These are phyloP conservation scores for Typhlomys cinereus DNA, from an alignment of 2,113 vertebrate species.

Conservation along the genomic window DNA sequence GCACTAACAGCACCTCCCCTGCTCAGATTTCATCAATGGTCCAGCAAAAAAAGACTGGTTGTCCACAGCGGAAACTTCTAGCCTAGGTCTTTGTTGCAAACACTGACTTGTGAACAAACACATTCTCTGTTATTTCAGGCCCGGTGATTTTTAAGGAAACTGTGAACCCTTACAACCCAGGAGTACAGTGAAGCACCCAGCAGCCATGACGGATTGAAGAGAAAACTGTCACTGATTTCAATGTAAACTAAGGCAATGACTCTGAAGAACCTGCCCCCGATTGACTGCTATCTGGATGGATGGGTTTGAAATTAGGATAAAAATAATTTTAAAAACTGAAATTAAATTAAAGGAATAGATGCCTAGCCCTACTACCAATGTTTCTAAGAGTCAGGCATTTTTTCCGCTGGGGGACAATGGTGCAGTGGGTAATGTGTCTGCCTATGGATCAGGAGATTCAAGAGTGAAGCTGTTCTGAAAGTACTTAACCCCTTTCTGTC, in stretches of 20 bases:
- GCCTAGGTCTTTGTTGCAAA: not conserved
- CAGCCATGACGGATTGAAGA: not conserved
- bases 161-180: not conserved
- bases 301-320: not conserved
- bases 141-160: not conserved
- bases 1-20: conserved; percentile 40
- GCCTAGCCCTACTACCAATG: not conserved
- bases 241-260: not conserved
- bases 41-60: not conserved
- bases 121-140: not conserved
- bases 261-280: no score
- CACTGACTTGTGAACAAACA: not conserved
- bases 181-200: not conserved
- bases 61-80: not conserved
- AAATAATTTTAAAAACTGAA: no score
- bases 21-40: not conserved
- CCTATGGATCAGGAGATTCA: no score
- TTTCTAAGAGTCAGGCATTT: no score
- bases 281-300: not conserved
- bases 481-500: not conserved
- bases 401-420: no score
- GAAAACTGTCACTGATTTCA: not conserved
- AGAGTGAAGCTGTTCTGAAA: not conserved
- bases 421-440: no score
- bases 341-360: not conserved